Base-by-base conservation (phyloP, 2,797 vertebrate genomes). In the Falco biarmicus region DNA sequence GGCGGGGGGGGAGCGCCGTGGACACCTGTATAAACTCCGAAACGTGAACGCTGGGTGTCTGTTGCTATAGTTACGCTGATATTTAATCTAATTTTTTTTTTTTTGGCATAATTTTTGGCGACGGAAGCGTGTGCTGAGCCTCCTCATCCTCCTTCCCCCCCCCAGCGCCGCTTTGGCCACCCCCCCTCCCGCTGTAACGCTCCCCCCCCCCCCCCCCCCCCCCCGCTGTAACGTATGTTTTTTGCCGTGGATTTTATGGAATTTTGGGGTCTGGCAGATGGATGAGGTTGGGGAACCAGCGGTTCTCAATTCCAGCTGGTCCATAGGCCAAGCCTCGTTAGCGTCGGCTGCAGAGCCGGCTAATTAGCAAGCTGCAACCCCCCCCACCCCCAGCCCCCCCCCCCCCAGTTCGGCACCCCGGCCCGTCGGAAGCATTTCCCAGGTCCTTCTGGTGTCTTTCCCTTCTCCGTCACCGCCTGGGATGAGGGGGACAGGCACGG, bases 211-310 rank as follows among this genome's bases (percentile, higher is more conserved):
- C n/a, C n/a, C n/a, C n/a, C n/a, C n/a, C n/a, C n/a, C n/a, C n/a
- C n/a, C n/a, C n/a, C 37, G 37, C 32, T 10, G 4, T 10, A 25
- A 9, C 28, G 5, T 15, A 11, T 6, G 0, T 21, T 13, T 37
- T 37, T 43, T 19, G 57, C 28, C 6, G 20, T 25, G 4, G 1
- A 13, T 61, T 50, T 76, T 61, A 25, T 25, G 2, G 13, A 39
- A 21, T 16, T 65, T 65, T 63, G 28, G 37, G 15, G 41, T 28
- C 71, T 4, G 24, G 26, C 15, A 3, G 14, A 31, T 16, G 51
- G 51, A 26, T 20, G 29, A 20, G 24, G 9, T 56, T n/a, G 13
- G 17, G 7, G 31, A 47, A 63, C 63, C 64, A 18, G 32, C 6
- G 32, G 31, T 48, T 48, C 19, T n/a, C 19, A 18, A 41, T 54